Percentiles rank a stretch among this genome's conserved stretches.
Conservation (phyloP, 2,113 vertebrate genomes). For the Hippocampus mohnikei region DNA sequence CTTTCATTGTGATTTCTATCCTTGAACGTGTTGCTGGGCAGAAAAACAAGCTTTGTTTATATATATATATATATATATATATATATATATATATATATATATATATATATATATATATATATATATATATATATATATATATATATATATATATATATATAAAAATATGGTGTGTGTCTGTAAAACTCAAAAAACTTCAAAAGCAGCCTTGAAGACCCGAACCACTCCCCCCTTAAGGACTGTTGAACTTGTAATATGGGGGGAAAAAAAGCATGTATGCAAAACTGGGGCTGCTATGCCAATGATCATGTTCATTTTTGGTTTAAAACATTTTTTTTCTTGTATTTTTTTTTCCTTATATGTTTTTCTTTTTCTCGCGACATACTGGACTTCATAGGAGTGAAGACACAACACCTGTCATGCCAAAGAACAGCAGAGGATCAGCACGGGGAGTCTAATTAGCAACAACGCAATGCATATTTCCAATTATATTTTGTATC, state of each 20-base stretch:
- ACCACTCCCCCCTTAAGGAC: slow-evolving; percentile 26
- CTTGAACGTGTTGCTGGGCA: slow-evolving; percentile 41
- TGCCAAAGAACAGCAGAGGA: slow-evolving; percentile 57
- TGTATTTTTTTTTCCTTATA: neutral
- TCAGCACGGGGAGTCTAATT: neutral
- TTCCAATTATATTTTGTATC: neutral
- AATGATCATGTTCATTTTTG: slow-evolving; percentile 31
- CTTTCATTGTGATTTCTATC: slow-evolving; percentile 16
- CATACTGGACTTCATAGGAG: slow-evolving; percentile 26
- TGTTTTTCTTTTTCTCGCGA: slow-evolving; percentile 5
- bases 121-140: too few relatives aligned
- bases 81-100: too few relatives aligned
- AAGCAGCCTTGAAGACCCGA: slow-evolving; percentile 22
- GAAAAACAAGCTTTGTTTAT: neutral
- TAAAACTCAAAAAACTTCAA: slow-evolving; percentile 28
- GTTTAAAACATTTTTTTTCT: neutral
- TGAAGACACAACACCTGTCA: slow-evolving; percentile 29
- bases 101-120: too few relatives aligned
- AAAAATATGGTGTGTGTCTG: neutral
- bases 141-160: too few relatives aligned
- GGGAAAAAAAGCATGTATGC: slow-evolving; percentile 52
- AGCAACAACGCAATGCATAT: neutral
- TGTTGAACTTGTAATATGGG: slow-evolving; percentile 38
- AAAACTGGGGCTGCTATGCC: slow-evolving; percentile 55
- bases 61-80: too few relatives aligned